phyloP scores from a whole-genome alignment of 2,888 invertebrate genomes.

The Morpho achilles region DNA sequence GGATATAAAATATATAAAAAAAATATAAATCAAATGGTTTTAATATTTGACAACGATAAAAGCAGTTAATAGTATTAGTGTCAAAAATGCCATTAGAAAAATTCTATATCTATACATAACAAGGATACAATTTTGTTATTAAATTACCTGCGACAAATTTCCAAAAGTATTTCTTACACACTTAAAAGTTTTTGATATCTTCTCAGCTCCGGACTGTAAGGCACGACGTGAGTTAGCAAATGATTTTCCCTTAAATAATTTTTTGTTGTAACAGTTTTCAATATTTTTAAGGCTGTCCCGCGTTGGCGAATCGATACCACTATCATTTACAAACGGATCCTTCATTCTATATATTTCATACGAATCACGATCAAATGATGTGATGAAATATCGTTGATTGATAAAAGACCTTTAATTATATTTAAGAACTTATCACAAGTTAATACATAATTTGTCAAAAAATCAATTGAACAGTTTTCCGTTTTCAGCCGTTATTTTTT shows the following conservation, averaged over 20 bases:
- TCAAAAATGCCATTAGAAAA: too few relatives aligned
- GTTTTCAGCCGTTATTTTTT: slow-evolving; percentile 46
- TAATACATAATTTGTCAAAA: slow-evolving; percentile 14
- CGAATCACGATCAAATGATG: background rate
- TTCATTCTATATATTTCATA: slow-evolving; percentile 49
- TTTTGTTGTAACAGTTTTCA: slow-evolving; percentile 68
- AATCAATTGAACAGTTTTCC: slow-evolving; percentile 36
- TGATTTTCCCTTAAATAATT: slow-evolving; percentile 62
- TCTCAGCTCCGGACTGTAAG: slow-evolving; percentile 83
- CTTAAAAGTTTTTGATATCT: slow-evolving; percentile 82
- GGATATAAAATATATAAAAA: too few relatives aligned
- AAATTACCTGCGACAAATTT: slow-evolving; percentile 81
- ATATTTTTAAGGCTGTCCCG: slow-evolving; percentile 61
- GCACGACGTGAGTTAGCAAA: slow-evolving; percentile 82
- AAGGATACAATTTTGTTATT: background rate
- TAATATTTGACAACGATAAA: too few relatives aligned
- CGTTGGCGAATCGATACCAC: slow-evolving; percentile 65
- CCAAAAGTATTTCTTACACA: slow-evolving; percentile 83
- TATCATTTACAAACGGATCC: slow-evolving; percentile 66
- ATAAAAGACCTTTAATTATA: too few relatives aligned
- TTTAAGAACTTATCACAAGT: too few relatives aligned
- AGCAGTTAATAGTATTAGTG: too few relatives aligned
- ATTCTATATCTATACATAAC: too few relatives aligned
- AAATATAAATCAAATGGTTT: too few relatives aligned
- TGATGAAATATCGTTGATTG: too few relatives aligned